Conservation (phyloP, 1,140 invertebrate genomes). For the Hyles euphorbiae region DNA sequence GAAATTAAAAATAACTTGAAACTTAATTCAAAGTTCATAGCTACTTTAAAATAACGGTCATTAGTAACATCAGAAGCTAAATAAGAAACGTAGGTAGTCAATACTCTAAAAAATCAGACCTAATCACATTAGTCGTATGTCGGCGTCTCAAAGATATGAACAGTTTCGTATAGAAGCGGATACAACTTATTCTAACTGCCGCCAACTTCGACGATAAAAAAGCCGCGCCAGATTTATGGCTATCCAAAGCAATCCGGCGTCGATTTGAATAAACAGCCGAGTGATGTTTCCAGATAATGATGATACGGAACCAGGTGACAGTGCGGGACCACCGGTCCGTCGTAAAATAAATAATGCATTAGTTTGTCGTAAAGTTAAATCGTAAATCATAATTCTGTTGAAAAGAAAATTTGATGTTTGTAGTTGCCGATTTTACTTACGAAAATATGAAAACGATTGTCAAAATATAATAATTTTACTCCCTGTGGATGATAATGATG, state of each 20-base stretch:
- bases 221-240: slow-evolving; percentile 46
- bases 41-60: not conserved
- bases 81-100: not conserved
- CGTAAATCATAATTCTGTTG: too few species aligned
- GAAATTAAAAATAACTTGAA: too few species aligned
- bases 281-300: slow-evolving; percentile 16
- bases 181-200: slow-evolving; percentile 24
- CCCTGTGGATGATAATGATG: too few species aligned
- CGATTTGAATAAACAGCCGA: slow-evolving; percentile 51
- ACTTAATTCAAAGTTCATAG: not conserved
- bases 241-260: slow-evolving; percentile 41
- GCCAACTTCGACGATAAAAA: slow-evolving; percentile 42
- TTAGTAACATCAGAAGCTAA: too few species aligned
- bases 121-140: not conserved
- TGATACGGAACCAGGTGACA: not conserved
- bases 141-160: slow-evolving; percentile 4
- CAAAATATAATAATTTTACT: too few species aligned
- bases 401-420: too few species aligned
- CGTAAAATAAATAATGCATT: slow-evolving; percentile 28
- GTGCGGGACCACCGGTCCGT: not conserved
- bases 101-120: too few species aligned
- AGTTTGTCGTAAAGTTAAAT: too few species aligned
- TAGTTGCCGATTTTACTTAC: too few species aligned
- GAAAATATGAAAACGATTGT: too few species aligned
- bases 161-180: slow-evolving; percentile 20